These are phyloP conservation scores for Otus scops DNA, from an alignment of 2,797 vertebrate species.

Conservation along the genomic window DNA sequence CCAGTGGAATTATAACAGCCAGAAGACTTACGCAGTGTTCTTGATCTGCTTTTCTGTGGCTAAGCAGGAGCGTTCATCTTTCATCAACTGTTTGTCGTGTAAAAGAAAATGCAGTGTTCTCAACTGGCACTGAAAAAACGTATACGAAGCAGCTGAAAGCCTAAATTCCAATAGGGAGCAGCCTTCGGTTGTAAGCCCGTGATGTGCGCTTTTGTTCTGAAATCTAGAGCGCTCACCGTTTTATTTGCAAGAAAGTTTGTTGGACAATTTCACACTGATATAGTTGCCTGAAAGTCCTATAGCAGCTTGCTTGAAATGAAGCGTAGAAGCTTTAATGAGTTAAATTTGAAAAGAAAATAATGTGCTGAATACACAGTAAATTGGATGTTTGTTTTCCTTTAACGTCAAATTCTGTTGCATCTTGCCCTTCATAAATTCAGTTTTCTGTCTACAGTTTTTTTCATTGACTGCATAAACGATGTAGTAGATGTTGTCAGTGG, in stretches of 20 bases:
- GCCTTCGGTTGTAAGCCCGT: not conserved
- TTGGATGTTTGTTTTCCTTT: not conserved
- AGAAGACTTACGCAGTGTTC: not conserved
- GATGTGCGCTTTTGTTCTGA: not conserved
- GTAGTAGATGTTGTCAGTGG: not conserved
- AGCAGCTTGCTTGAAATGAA: not conserved
- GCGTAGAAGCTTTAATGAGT: not conserved
- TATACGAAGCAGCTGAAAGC: not conserved
- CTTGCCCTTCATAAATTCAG: not conserved
- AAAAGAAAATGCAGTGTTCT: not conserved
- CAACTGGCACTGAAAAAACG: not conserved
- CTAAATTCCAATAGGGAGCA: not conserved
- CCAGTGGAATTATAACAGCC: not conserved
- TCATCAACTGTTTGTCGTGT: not conserved
- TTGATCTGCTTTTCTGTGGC: not conserved
- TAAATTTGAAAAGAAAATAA: not conserved
- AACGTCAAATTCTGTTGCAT: not conserved
- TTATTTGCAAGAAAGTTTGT: not conserved
- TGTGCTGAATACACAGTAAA: not conserved
- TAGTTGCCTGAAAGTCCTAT: not conserved
- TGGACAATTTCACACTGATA: not conserved
- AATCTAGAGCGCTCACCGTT: not conserved
- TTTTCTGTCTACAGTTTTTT: not conserved
- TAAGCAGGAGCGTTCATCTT: not conserved
- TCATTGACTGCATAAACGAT: not conserved